Evolutionary conservation across 2,113 vertebrate genomes (phyloP).

Genomic region (Macquaria australasica): DNA sequence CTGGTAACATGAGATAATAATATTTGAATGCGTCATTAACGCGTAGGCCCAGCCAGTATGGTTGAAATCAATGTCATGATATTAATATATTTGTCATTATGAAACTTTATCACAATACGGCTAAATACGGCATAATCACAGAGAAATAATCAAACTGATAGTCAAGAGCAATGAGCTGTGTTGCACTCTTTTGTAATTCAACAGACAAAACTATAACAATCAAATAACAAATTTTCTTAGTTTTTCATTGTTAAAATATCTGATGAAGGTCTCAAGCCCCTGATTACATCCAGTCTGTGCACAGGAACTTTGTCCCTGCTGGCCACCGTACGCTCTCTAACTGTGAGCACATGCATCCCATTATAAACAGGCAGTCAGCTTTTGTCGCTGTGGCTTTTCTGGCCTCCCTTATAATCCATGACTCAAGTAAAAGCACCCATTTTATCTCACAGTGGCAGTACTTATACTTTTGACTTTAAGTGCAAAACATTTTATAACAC

Average conservation of each 20-base stretch:
- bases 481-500: conserved; percentile 31
- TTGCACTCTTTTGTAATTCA: not conserved
- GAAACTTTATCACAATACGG: too few species aligned
- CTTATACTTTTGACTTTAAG: conserved; percentile 44
- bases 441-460: conserved; percentile 8
- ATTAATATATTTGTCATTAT: not conserved
- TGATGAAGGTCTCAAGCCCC: not conserved
- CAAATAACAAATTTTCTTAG: not conserved
- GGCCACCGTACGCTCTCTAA: not conserved
- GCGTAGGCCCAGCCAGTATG: too few species aligned
- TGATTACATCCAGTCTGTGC: not conserved
- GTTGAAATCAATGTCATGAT: too few species aligned
- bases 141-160: too few species aligned
- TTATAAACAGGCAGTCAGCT: not conserved
- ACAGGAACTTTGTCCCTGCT: not conserved
- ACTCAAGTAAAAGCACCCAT: not conserved
- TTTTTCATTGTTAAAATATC: not conserved
- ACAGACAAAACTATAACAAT: not conserved
- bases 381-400: not conserved
- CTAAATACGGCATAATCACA: not conserved
- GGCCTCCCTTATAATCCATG: not conserved
- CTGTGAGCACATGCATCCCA: not conserved
- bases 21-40: too few species aligned
- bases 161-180: not conserved
- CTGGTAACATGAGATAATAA: too few species aligned